Evolutionary conservation across 23 tunicate species (phyloP), one percentile per base, ranked within the genome.

Genomic region (Halocynthia aurantium): DNA sequence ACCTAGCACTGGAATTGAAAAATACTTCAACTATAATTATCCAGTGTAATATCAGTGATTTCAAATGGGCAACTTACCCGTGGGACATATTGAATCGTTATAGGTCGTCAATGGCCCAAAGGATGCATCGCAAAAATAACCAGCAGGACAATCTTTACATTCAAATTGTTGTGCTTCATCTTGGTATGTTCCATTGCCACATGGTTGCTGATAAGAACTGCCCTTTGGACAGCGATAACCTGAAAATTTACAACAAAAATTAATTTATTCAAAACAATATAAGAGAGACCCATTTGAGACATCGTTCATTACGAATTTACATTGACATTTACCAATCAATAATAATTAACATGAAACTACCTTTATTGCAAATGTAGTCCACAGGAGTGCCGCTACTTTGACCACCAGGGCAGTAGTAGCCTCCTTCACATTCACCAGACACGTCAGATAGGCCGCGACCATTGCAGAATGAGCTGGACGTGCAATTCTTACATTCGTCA

Each of bases 161-260:
- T 72, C 50, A 12, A 19, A 55, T 56, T 84, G 81, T 10, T 81
- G 83, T 57, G 21, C 71, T 58, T 72, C 69, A 66, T 78, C 76
- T 60, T 94, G 95, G 67, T 88, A 94, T 7, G 90, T 81, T 52
- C 94, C 95, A 82, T 89, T 88, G 7, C 90, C 95, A 77, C 99
- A 94, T 6, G 84, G 84, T 6, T 40, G 6, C 6, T 60, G 75
- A 8, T 22, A 10, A n/a, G 61, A 15, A 17, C 81, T 61, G 13
- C 95, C 99, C 5, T 69, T 82, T 53, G 57, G 49, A 73, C 95
- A 85, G 71, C 57, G 81, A 40, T 88, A 70, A 13, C 99, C 99
- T 87, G 57, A 6, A 18, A 20, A 22, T 11, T 72, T 8, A 82
- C 54, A 55, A 82, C 18, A 57, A 49, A 76, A 51, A 72, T 12